Conservation (phyloP, 2,113 vertebrate genomes). For the Micromys minutus region DNA sequence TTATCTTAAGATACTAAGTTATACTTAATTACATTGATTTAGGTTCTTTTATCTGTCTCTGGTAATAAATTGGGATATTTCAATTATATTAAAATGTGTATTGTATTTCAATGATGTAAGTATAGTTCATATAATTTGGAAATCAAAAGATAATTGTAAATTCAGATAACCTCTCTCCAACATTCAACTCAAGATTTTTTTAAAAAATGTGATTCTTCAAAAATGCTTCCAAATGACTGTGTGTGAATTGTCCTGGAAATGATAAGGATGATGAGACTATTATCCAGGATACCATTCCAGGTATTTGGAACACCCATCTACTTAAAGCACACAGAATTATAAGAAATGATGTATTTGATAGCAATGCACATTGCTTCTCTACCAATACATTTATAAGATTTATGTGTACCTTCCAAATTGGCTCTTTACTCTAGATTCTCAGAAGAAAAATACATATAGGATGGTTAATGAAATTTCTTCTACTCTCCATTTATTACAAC, state of each 20-base stretch:
- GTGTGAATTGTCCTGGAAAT: neutral
- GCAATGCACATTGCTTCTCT: slow-evolving; percentile 24
- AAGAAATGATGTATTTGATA: slow-evolving; percentile 46
- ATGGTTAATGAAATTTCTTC: slow-evolving; percentile 67
- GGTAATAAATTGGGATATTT: neutral
- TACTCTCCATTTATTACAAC: slow-evolving; percentile 72
- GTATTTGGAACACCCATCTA: neutral
- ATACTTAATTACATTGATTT: neutral
- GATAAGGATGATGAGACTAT: slow-evolving; percentile 5
- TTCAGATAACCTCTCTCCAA: neutral
- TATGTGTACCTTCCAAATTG: slow-evolving; percentile 66
- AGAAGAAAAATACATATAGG: slow-evolving; percentile 49
- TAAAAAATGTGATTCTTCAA: neutral
- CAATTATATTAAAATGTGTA: neutral
- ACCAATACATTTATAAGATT: slow-evolving; percentile 43
- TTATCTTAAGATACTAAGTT: neutral
- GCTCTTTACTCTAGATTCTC: slow-evolving; percentile 62
- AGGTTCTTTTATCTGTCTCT: neutral
- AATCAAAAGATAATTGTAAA: slow-evolving; percentile 42
- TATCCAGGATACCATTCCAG: slow-evolving; percentile 39
- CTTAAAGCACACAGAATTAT: slow-evolving; percentile 57
- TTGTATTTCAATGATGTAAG: slow-evolving; percentile 2
- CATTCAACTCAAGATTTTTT: neutral
- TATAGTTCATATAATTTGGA: neutral
- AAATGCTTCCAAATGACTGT: slow-evolving; percentile 27